Base-by-base conservation (phyloP, 2,113 vertebrate genomes). In the Plectropomus leopardus region DNA sequence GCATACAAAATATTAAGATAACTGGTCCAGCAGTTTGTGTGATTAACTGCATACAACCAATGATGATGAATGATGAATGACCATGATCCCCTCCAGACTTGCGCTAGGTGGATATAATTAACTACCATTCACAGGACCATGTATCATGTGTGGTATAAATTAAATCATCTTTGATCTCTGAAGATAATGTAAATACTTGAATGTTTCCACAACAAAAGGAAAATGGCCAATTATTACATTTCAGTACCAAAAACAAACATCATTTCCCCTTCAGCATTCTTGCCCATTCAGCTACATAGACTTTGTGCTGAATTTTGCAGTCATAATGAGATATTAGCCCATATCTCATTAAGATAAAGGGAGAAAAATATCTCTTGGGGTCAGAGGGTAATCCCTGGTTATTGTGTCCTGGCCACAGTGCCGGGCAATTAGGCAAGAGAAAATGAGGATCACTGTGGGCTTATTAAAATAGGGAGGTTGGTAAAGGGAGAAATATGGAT, bases 331-430 rank as follows among this genome's bases (percentile, higher is more conserved):
- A 88, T 74, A 83, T 89, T 63, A 72, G 68, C 66, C 51, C 73
- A 75, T 60, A 87, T 85, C 88, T 94, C 90, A 90, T 94, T 92
- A 93, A 67, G 68, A 70, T 77, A 76, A 85, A 78, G 55, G 36
- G 51, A 86, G 47, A 86, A 75, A 83, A 75, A 82, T 80, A 82
- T 78, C 78, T 86, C 76, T 44, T 6, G 59, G 64, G 91, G 90
- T 94, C 82, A 88, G 61, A 82, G 88, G 90, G 81, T 90, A 90
- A 93, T 88, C 80, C 85, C 53, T 58, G 80, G 72, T 80, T 83
- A 90, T 79, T 86, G 89, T 83, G 64, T 82, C 74, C 60, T 28
- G 73, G 80, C 48, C 85, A 65, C 61, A 78, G 44, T 47, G 76
- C 69, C 72, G 71, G 71, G 82, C 86, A 94, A 95, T 94, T 93